Conservation (phyloP, 2,797 vertebrate species). For the Myripristis murdjan region DNA sequence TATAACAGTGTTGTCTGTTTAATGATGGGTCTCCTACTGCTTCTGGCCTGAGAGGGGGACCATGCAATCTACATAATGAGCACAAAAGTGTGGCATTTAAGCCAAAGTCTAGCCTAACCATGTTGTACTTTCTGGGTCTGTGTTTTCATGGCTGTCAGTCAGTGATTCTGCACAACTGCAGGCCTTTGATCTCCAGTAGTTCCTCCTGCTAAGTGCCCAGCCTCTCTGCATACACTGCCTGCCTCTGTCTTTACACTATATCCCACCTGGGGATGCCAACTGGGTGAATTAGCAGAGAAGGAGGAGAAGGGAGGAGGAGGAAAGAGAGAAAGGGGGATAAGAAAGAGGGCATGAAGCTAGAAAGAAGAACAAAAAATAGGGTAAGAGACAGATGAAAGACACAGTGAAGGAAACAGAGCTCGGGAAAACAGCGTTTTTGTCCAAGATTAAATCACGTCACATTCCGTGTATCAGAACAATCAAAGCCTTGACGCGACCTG, state of each 20-base stretch:
- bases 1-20: not conserved
- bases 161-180: not conserved
- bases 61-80: not conserved
- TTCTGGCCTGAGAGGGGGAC: not conserved
- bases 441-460: slow-evolving; percentile 32
- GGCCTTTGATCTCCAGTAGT: slow-evolving; percentile 16
- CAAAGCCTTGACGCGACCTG: slow-evolving; percentile 57
- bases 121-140: not conserved
- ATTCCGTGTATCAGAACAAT: slow-evolving; percentile 47
- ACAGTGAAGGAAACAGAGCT: slow-evolving; percentile 7
- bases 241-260: slow-evolving; percentile 7
- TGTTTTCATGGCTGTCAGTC: slow-evolving; percentile 13
- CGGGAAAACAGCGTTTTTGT: slow-evolving; percentile 22
- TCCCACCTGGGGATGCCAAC: slow-evolving; percentile 23
- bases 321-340: not conserved
- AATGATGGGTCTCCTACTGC: not conserved
- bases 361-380: slow-evolving; percentile 21
- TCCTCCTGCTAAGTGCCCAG: slow-evolving; percentile 3
- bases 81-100: slow-evolving; percentile 1
- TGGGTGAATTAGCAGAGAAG: slow-evolving; percentile 20
- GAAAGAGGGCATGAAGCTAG: slow-evolving; percentile 4
- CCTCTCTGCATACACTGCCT: not conserved
- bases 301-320: not conserved
- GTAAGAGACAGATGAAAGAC: slow-evolving; percentile 33
- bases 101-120: no score